Base-by-base conservation (phyloP, 2,888 invertebrate genomes). In the Ophion slaviceki region DNA sequence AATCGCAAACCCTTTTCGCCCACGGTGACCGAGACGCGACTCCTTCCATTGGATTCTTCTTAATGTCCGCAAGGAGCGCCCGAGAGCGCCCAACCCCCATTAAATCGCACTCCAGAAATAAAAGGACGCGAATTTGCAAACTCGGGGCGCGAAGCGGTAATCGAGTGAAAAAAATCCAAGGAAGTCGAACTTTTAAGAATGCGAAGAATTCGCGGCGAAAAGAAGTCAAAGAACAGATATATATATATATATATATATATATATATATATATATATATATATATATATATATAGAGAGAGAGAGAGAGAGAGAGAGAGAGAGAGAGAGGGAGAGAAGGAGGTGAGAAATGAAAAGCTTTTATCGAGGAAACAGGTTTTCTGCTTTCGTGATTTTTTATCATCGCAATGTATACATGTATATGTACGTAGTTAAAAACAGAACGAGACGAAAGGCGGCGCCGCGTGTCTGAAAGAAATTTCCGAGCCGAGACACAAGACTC, bases 311-410 rank as follows among this genome's bases (percentile, higher is more conserved):
- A 28, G 20, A 10, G 2, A 10, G 20, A 64, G 47, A n/a, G 20
- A 62, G 40, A 70, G 28, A 4, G 47, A 11, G 47, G 11, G 24
- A 53, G 59, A 32, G 67, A 47, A 24, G 20, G 24, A 14, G 72
- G 59, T 74, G 47, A 57, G 59, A 66, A 75, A 67, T 32, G 32
- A 68, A 76, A 74, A 68, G 70, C 61, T 82, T 76, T 62, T 67
- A 82, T 85, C 72, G 28, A 40, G 17, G 10, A 79, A 80, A 62
- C 32, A 80, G 82, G 62, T 76, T 82, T 68, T 71, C 76, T 77
- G 71, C 76, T 59, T 79, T 53, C 79, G 17, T 45, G 78, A 81
- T 62, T 28, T 28, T 62, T 70, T 70, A 36, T 20, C n/a, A 59
- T 8, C 24, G 36, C 74, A 59, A 10, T 10, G 2, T 57, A 47